Evolutionary conservation across 2,113 vertebrate species (phyloP), one percentile per base, ranked within the genome.

Genomic region (Hippopotamus amphibius): DNA sequence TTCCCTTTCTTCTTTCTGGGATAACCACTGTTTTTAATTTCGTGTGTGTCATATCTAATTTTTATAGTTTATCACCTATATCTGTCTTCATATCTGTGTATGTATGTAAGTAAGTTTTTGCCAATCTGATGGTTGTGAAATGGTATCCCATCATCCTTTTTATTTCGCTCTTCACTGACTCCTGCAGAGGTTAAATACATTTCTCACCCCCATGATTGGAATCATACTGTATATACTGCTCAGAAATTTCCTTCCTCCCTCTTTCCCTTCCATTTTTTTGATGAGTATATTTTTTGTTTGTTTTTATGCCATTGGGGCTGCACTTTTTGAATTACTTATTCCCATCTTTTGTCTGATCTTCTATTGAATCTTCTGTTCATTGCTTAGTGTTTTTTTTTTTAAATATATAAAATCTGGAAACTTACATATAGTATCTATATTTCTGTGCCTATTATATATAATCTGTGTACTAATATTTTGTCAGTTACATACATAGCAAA

Each of bases 121-220:
- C 26, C 43, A 48, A n/a, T 94, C 59, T 90, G 26, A 41, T 21
- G 24, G 7, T 14, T 66, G 41, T 79, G 24, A 65, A 71, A 55
- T 46, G 19, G 13, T 86, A 48, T 68, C n/a, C 59, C 16, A 50
- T 94, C 76, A 33, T 92, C 92, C 37, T 93, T 92, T 79, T 63
- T 28, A 71, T 41, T 86, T 87, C 63, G n/a, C 22, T 83, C 28
- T 88, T 87, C 53, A 50, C n/a, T 82, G 41, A 80, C 15, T 82
- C 19, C 19, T 68, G 1, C 59, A 82, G 41, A 81, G 41, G 21
- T 74, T 81, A 57, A 66, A 21, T 86, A 76, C 11, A 87, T 94
- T 88, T 59, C 17, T 28, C 13, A n/a, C 24, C 37, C 7, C 13
- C 46, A 61, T 68, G 69, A 46, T 76, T 76, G 68, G 41, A 76